phyloP scores from a whole-genome alignment of 1,140 invertebrate species.

The Saccostrea glomerata region DNA sequence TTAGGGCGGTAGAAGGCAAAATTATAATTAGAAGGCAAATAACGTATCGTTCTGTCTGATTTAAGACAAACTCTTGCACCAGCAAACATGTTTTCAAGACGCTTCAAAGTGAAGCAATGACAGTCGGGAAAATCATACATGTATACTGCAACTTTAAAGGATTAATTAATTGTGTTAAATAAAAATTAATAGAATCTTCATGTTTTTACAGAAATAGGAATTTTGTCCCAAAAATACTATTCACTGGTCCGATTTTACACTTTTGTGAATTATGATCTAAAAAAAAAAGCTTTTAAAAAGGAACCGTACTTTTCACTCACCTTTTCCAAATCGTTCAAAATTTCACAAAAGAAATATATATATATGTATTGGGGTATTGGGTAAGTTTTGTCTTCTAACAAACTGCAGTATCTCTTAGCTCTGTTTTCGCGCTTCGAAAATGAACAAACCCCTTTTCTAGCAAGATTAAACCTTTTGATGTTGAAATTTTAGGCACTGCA shows the following conservation, averaged over 20 bases:
- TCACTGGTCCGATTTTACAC: too few species aligned
- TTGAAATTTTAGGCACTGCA: constrained; percentile 5
- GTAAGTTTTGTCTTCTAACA: not conserved
- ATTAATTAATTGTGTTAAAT: too few species aligned
- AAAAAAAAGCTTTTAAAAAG: too few species aligned
- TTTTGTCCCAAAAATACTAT: too few species aligned
- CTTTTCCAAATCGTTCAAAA: too few species aligned
- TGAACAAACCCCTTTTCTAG: not conserved
- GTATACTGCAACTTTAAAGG: too few species aligned
- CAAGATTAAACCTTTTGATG: not conserved
- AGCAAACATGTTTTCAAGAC: not conserved
- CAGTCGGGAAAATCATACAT: not conserved
- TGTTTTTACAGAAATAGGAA: too few species aligned
- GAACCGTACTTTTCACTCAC: too few species aligned
- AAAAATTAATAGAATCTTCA: too few species aligned
- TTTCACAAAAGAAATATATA: not conserved
- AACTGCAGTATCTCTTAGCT: not conserved
- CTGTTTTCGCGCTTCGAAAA: not conserved
- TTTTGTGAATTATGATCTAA: too few species aligned
- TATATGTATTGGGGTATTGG: not conserved
- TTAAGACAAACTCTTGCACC: not conserved
- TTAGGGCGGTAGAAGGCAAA: not conserved
- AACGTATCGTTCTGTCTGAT: constrained; percentile 11
- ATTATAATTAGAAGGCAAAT: constrained; percentile 32
- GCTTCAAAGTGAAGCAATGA: not conserved